Evolutionary conservation across 2,113 vertebrate species (phyloP), one percentile per base, ranked within the genome.

Genomic region (Ochotona princeps): DNA sequence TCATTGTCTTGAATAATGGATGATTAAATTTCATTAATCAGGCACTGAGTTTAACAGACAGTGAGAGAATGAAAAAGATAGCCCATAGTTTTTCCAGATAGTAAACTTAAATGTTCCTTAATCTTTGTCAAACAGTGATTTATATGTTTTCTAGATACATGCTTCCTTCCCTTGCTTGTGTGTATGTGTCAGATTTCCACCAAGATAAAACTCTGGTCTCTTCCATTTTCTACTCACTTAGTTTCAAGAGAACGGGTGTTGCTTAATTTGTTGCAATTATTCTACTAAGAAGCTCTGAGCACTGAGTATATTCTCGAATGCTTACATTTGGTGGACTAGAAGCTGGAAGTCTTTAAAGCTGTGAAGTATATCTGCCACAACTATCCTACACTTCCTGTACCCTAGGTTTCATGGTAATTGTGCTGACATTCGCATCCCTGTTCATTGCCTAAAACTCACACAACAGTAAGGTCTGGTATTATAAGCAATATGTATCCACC

Each of bases 81-180:
- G 13, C 70, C 44, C 83, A 60, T 89, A 32, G 13, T 25, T 13
- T 85, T 92, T 86, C 51, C 65, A 89, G 21, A 82, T 51, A 91
- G 23, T 63, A 23, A 78, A 8, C 18, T 92, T 87, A 97, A 97
- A 87, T 92, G 94, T 92, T 28, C 89, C 61, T 81, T 81, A 96
- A 88, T 96, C 89, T 96, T 92, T 96, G 89, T 63, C 87, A 97
- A 75, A 12, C 82, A 76, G 89, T 90, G 30, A 94, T 93, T 93
- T 94, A 90, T 90, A 80, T 97, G 44, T 92, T 97, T 87, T 94
- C 95, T 81, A 54, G 65, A 10, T 97, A 73, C 11, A 87, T 94
- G 60, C n/a, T 17, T 60, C 25, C 49, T 78, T 23, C 13, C 13
- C 14, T 13, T 72, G 14, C 47, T 74, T 7, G 32, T 30, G 2